A percentile compares a stretch with the other conserved stretches of the same genome.
Conservation (phyloP, 1,140 invertebrate species). For the Samia ricini region DNA sequence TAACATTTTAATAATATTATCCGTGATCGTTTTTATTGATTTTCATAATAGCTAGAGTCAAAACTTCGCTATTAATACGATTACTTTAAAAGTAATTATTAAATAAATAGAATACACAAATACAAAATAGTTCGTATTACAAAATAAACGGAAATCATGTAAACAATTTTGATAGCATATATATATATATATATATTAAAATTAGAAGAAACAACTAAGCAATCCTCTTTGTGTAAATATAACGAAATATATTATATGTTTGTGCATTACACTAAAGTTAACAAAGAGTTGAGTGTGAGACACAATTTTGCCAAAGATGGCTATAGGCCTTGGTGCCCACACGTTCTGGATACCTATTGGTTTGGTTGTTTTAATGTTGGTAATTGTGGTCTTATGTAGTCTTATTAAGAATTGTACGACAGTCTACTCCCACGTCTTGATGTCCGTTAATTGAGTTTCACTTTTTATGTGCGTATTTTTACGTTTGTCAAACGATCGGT, state of each 20-base stretch:
- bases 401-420: conserved; percentile 64
- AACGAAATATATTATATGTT: not conserved
- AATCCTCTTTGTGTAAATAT: not conserved
- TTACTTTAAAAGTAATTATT: too few species aligned
- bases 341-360: conserved; percentile 52
- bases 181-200: not conserved
- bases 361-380: conserved; percentile 66
- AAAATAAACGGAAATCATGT: too few species aligned
- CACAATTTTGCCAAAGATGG: conserved; percentile 64
- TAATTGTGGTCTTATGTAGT: conserved; percentile 51
- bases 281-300: conserved; percentile 17
- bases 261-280: not conserved
- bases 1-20: too few species aligned
- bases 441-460: conserved; percentile 51
- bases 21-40: too few species aligned
- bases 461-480: conserved; percentile 34
- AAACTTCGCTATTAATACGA: too few species aligned
- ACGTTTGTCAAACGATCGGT: conserved; percentile 6
- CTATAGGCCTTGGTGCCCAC: conserved; percentile 59
- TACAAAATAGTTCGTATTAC: too few species aligned
- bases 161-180: too few species aligned
- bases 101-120: too few species aligned
- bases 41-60: too few species aligned
- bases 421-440: conserved; percentile 50
- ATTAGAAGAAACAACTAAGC: not conserved